Evolutionary conservation across 1,140 invertebrate species (phyloP).

Genomic region (Pseudomyrmex pallidus): DNA sequence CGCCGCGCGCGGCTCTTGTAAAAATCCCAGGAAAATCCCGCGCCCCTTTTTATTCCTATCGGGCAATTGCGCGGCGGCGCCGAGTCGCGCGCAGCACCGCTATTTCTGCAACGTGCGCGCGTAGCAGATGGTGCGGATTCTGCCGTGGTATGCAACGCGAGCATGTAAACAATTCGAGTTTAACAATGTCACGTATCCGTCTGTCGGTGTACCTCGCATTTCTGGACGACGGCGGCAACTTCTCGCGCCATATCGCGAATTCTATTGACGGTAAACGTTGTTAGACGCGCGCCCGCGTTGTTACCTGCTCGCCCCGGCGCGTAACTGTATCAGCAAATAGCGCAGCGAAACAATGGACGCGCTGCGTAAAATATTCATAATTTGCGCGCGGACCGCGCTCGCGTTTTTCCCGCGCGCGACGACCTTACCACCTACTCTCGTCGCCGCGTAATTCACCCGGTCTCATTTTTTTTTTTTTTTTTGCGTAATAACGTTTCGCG

Average conservation of each 20-base stretch:
- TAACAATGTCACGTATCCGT: constrained; percentile 48
- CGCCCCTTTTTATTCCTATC: constrained; percentile 18
- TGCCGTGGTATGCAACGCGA: constrained; percentile 39
- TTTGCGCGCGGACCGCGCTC: constrained; percentile 17
- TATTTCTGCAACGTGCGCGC: constrained; percentile 33
- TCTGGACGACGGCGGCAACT: constrained; percentile 33
- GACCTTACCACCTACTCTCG: no score
- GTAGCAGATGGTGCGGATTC: constrained; percentile 19
- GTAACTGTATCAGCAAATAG: constrained; percentile 44
- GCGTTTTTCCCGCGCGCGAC: neutral
- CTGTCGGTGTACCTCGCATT: constrained; percentile 19
- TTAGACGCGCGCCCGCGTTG: constrained; percentile 13
- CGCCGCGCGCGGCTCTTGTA: neutral
- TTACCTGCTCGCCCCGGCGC: neutral
- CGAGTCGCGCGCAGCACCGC: constrained; percentile 20
- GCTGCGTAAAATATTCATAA: constrained; percentile 44
- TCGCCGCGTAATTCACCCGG: constrained; percentile 4
- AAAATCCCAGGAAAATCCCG: constrained; percentile 12
- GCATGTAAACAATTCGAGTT: constrained; percentile 49
- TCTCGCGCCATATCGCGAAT: constrained; percentile 6
- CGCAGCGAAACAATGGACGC: constrained; percentile 23
- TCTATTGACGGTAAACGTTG: constrained; percentile 42
- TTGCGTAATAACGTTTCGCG: neutral
- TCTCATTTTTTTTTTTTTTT: neutral
- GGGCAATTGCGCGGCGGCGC: neutral